These are phyloP conservation scores for Nasonia vitripennis DNA, from an alignment of 1,140 invertebrate genomes.

Conservation along the genomic window DNA sequence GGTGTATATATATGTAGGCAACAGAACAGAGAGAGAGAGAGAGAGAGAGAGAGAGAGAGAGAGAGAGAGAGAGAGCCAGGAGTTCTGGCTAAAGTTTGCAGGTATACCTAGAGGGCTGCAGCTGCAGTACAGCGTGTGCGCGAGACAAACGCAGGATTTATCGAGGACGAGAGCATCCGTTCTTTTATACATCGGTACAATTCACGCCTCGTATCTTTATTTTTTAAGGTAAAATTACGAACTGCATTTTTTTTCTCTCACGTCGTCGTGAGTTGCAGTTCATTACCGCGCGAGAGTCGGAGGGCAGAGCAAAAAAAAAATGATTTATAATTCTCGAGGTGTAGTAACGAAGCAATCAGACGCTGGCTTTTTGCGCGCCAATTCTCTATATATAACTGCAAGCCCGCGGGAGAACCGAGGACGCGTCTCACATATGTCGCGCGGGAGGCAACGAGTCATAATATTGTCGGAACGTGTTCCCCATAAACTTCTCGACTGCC, in stretches of 20 bases:
- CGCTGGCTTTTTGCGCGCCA: slow-evolving; percentile 19
- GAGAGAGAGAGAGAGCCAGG: too few relatives aligned
- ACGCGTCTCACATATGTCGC: slow-evolving; percentile 26
- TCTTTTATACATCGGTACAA: not conserved
- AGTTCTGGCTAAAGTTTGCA: not conserved
- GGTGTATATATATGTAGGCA: not conserved
- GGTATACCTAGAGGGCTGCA: not conserved
- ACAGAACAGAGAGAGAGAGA: too few relatives aligned
- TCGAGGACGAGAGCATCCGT: not conserved
- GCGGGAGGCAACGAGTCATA: slow-evolving; percentile 41
- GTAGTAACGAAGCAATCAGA: slow-evolving; percentile 49
- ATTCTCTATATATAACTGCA: not conserved
- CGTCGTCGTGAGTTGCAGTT: not conserved
- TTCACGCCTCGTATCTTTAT: not conserved
- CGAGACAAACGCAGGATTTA: not conserved
- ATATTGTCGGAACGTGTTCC: slow-evolving; percentile 44
- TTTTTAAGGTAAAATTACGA: too few relatives aligned
- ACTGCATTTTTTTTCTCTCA: not conserved
- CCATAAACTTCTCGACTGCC: slow-evolving; percentile 27
- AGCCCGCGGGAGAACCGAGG: not conserved
- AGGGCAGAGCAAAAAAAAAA: slow-evolving; percentile 8
- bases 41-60: too few relatives aligned
- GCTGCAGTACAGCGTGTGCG: not conserved
- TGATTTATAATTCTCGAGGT: slow-evolving; percentile 51
- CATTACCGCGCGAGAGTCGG: not conserved